Conservation (phyloP, 1,140 invertebrate species). For the Diachasma alloeum region DNA sequence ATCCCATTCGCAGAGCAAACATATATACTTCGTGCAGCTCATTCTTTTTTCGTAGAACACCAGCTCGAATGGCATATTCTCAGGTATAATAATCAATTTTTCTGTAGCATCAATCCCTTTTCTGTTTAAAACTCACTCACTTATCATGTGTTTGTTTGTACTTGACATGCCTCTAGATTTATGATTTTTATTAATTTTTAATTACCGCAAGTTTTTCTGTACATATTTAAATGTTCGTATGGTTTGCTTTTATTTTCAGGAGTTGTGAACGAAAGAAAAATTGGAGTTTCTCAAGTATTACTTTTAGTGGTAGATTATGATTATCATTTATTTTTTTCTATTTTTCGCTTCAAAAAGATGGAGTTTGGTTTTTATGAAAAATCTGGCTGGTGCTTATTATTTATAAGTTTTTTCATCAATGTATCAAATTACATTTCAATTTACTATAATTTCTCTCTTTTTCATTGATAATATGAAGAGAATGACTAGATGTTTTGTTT, state of each 20-base stretch:
- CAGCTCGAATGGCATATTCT: background rate
- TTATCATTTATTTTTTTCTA: background rate
- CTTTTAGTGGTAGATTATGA: background rate
- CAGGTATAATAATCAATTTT: background rate
- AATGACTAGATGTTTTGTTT: too few species aligned
- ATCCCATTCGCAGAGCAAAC: background rate
- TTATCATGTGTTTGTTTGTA: background rate
- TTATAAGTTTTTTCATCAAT: background rate
- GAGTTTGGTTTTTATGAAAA: background rate
- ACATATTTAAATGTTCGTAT: background rate
- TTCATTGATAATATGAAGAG: too few species aligned
- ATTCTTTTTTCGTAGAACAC: background rate
- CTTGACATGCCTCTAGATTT: background rate
- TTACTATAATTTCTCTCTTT: background rate
- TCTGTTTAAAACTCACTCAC: too few species aligned
- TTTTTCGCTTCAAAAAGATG: background rate
- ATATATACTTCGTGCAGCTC: background rate
- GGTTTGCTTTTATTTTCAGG: constrained; percentile 1
- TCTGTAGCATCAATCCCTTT: too few species aligned
- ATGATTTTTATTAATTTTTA: background rate
- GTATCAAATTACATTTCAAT: background rate
- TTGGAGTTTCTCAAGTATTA: background rate
- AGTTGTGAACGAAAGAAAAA: background rate
- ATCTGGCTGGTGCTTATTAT: background rate
- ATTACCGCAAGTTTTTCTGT: background rate